Base-by-base conservation (phyloP, 1,140 invertebrate genomes). In the Nautilus pompilius region DNA sequence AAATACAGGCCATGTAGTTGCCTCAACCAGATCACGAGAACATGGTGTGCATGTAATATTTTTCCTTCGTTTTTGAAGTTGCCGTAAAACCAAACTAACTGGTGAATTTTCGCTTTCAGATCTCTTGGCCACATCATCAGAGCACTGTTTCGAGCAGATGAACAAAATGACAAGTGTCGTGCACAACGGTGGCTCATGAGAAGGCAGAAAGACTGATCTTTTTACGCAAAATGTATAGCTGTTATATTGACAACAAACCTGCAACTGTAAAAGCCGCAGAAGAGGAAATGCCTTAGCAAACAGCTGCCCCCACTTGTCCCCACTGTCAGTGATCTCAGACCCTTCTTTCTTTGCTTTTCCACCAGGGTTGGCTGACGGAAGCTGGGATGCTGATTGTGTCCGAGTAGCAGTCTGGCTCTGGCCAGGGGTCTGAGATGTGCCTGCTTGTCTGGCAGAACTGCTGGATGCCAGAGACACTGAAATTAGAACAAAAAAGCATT, bases 231-330 rank as follows among this genome's bases (percentile, higher is more conserved):
- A 10, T 8, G 29, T 24, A 24, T 6, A 56, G 32, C 10, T 28
- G 15, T 28, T 28, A 30, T n/a, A n/a, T n/a, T n/a, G n/a, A n/a
- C n/a, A n/a, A n/a, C n/a, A n/a, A n/a, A 79, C 79, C 75, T 80
- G 79, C 8, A 80, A 48, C 33, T 80, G 72, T 17, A 78, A 54
- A 34, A 73, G 68, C 30, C 71, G 67, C n/a, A 80, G 41, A 20
- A 75, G 64, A 17, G 79, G 76, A 58, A 78, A 78, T 30, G 71
- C 61, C 2, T 63, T 46, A 29, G 72, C 73, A 41, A 77, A 56
- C 57, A 49, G 65, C 26, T 70, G 60, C 3, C 70, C 73, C n/a
- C 70, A 45, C 8, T 58, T 49, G 54, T 54, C 48, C 15, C 64
- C 60, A 13, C 46, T 48, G 2, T 57, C 62, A 49, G 29, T 17